A percentile compares a stretch with the other conserved stretches of the same genome.
Conservation (phyloP, 2,113 vertebrate species). For the Pseudorhombus dupliciocellatus region DNA sequence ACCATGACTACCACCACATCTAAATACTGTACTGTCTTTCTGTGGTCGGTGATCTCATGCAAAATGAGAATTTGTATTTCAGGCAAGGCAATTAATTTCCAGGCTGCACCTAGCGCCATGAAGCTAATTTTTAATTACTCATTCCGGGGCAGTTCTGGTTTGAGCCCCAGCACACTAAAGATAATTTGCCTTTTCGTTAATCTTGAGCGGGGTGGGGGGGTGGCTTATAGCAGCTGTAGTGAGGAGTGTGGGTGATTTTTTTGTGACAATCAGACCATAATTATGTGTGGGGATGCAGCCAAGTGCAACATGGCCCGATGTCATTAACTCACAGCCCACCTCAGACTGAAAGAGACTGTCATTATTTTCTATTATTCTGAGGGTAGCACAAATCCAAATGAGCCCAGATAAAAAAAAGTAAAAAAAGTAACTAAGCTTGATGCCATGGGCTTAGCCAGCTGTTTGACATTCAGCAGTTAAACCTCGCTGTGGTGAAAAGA, state of each 20-base stretch:
- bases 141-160: constrained; percentile 74
- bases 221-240: constrained; percentile 42
- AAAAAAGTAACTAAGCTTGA: constrained; percentile 45
- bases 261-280: constrained; percentile 80
- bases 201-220: constrained; percentile 30
- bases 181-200: constrained; percentile 72
- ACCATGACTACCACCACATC: constrained; percentile 6
- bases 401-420: constrained; percentile 48
- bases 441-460: constrained; percentile 64
- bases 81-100: constrained; percentile 68
- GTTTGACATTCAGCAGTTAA: constrained; percentile 71
- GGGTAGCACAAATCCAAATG: constrained; percentile 70
- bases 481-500: constrained; percentile 67
- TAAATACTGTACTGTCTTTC: constrained; percentile 5
- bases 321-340: constrained; percentile 77
- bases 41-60: constrained; percentile 33
- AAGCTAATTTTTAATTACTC: constrained; percentile 79
- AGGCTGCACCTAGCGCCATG: constrained; percentile 74
- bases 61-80: constrained; percentile 50
- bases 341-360: constrained; percentile 70
- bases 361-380: constrained; percentile 82
- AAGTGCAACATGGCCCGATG: constrained; percentile 70
- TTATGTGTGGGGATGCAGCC: constrained; percentile 77
- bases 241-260: constrained; percentile 58
- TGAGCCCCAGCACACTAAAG: constrained; percentile 60